Evolutionary conservation across 1,140 invertebrate genomes (phyloP).

Genomic region (Dolichoris vasculosae): DNA sequence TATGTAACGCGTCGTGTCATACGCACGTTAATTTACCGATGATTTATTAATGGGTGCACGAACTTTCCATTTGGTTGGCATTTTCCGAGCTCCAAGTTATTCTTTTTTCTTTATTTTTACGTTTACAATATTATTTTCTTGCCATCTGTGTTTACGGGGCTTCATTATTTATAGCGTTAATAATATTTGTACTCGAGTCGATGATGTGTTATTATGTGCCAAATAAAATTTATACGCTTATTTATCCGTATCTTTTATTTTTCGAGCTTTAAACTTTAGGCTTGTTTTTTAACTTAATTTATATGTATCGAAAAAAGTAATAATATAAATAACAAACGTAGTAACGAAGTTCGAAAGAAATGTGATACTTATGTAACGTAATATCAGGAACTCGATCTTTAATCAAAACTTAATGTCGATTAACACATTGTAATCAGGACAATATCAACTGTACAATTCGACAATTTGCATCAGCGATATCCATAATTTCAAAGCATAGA

Average conservation of each 20-base stretch:
- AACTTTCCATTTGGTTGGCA: constrained; percentile 41
- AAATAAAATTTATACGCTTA: background rate
- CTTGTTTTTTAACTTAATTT: background rate
- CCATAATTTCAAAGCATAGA: no score
- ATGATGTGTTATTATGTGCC: background rate
- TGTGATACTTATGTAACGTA: no score
- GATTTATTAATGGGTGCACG: constrained; percentile 41
- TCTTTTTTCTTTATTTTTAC: background rate
- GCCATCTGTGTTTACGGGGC: background rate
- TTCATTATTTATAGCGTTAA: background rate
- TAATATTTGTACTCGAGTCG: background rate
- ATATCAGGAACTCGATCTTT: no score
- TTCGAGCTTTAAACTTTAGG: background rate
- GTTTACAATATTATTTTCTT: background rate
- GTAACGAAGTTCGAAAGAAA: no score
- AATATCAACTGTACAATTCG: no score
- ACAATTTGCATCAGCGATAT: no score
- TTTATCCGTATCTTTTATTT: background rate
- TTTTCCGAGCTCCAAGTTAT: background rate
- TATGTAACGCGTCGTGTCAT: constrained; percentile 7
- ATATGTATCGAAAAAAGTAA: background rate
- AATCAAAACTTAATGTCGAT: no score
- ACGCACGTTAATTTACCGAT: constrained; percentile 48
- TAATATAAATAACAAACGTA: no score
- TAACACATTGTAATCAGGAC: no score